Conservation (phyloP, 1,140 invertebrate genomes). For the Arctopsyche grandis region DNA sequence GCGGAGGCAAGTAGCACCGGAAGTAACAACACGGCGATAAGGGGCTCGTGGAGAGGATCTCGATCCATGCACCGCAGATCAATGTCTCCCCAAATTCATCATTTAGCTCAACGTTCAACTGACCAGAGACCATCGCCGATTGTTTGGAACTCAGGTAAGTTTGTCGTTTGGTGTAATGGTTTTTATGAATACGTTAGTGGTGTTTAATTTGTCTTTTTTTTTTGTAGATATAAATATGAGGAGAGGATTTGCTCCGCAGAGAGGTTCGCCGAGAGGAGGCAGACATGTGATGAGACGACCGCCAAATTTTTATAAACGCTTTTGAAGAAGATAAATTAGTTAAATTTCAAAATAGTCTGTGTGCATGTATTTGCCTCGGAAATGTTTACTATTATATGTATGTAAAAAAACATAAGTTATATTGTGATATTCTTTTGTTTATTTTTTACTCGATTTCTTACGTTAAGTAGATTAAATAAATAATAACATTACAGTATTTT, state of each 20-base stretch:
- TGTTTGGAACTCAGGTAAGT: conserved; percentile 32
- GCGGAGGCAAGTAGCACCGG: conserved; percentile 31
- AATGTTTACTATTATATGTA: too few relatives aligned
- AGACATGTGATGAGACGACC: conserved; percentile 18
- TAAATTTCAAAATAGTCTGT: too few relatives aligned
- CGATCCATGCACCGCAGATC: neutral
- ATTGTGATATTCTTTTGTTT: too few relatives aligned
- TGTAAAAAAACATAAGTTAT: too few relatives aligned
- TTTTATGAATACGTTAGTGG: too few relatives aligned
- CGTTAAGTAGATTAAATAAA: too few relatives aligned
- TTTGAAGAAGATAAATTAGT: neutral
- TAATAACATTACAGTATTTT: too few relatives aligned
- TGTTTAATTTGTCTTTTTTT: too few relatives aligned
- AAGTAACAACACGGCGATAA: neutral
- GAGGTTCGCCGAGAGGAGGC: conserved; percentile 3
- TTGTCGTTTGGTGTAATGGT: too few relatives aligned
- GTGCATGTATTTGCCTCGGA: too few relatives aligned
- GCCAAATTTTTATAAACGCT: conserved; percentile 28
- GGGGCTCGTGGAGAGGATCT: neutral
- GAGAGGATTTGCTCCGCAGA: conserved; percentile 18
- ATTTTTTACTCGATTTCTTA: too few relatives aligned
- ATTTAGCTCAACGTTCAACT: neutral
- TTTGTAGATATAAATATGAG: conserved; percentile 24
- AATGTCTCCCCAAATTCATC: conserved; percentile 6
- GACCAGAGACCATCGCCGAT: conserved; percentile 27